Base-by-base conservation (phyloP, 2,113 vertebrate species). In the Vimba vimba region DNA sequence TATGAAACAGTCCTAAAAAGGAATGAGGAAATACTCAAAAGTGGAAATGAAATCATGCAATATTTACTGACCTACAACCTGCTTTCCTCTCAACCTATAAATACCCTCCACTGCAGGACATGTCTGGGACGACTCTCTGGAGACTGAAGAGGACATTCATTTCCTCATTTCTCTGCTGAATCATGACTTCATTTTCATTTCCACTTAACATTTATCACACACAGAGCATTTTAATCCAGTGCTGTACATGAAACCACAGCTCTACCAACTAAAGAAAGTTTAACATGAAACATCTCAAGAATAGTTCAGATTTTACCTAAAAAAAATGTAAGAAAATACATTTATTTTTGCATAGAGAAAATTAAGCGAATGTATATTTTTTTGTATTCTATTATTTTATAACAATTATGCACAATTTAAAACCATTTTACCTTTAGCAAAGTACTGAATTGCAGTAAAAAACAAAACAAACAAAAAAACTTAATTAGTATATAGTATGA, bases 11-110 rank as follows among this genome's bases (percentile, higher is more conserved):
- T 66, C 79, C 60, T 62, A 10, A 47, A 80, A 12, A 25, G 59
- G 6, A 64, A 47, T 4, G 62, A 82, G 62, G 45, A 82, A 82
- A 50, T 27, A 30, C 17, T 68, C 6, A 12, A 62, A 62, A 6
- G 57, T 43, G 77, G 23, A 66, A 66, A 89, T 91, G 92, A 92
- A 90, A 92, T 89, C 90, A 90, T 91, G 84, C 81, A 90, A 92
- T 91, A 92, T 94, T 93, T 93, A 95, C 89, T 86, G 89, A 86
- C 90, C 90, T 88, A 87, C 90, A 93, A 91, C 91, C 91, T 87
- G 91, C 89, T 93, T 93, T 93, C 89, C 86, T 91, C 57, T 87
- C 91, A 33, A 47, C 60, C 91, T 92, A 92, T 89, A 92, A 92
- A 92, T 91, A 93, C 71, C 86, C 15, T 50, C 25, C 62, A 82